Base-by-base conservation (phyloP, 2,797 vertebrate species). In the Oreortyx pictus region DNA sequence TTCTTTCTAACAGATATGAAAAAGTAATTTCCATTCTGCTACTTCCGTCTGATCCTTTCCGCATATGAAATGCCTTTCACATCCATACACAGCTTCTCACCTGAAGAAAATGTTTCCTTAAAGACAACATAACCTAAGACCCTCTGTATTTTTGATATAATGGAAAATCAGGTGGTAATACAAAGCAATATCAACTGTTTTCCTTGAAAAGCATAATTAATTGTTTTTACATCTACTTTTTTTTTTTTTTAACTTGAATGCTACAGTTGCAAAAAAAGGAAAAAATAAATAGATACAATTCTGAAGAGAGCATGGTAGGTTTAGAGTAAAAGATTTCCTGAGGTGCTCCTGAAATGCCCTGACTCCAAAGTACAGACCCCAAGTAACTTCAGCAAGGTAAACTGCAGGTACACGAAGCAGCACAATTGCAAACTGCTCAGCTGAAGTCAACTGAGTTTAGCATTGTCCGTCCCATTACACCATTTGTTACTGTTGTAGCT, bases 1-100 rank as follows among this genome's bases (percentile, higher is more conserved):
- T 96, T 96, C 74, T 89, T 93, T 93, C 92, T 78, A 91, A 91
- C 82, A 94, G 91, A 96, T 93, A 89, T 72, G 81, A 95, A 86
- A 94, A 95, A 95, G 80, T 94, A 95, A 95, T 96, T 96, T 97
- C 78, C 89, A 67, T 96, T 95, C 88, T 92, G 89, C 76, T 92
- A 93, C 49, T 65, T 90, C 80, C 7, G 1, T 93, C 60, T 86
- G 86, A 94, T 90, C 64, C 73, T 92, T 77, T 90, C 85, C 96
- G 95, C 87, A 93, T 96, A 82, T 87, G 85, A 94, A 96, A 89
- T 88, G 75, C 50, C 23, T 95, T 92, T 73, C 54, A 83, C 67
- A 46, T 46, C 29, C 9, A 83, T 6, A 60, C 35, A 46, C 35
- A 8, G n/a, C 23, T 56, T 37, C 81, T 67, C 70, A 84, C 79